Evolutionary conservation across 2,888 invertebrate genomes (phyloP).

Genomic region (Drosophila monieri): DNA sequence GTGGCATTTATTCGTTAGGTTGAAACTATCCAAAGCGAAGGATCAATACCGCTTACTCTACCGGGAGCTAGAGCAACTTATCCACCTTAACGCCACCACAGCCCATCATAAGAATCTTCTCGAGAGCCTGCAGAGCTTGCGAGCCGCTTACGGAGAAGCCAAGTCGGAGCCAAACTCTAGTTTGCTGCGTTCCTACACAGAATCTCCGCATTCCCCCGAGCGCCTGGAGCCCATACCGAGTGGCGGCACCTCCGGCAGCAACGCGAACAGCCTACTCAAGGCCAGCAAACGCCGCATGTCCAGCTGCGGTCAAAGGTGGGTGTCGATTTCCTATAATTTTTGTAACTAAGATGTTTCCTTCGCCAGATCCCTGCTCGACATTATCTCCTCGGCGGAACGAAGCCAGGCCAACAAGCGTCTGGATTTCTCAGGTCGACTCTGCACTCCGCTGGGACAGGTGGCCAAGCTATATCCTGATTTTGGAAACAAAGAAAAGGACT

Average conservation of each 20-base stretch:
- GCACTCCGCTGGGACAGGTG: slow-evolving; percentile 86
- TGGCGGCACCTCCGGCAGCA: slow-evolving; percentile 21
- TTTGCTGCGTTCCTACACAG: slow-evolving; percentile 90
- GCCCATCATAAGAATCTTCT: slow-evolving; percentile 91
- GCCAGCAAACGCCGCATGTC: slow-evolving; percentile 75
- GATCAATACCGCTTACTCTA: slow-evolving; percentile 96
- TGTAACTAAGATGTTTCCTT: neutral
- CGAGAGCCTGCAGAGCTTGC: slow-evolving; percentile 90
- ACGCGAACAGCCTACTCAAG: slow-evolving; percentile 60
- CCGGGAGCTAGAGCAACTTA: slow-evolving; percentile 93
- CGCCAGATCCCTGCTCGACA: slow-evolving; percentile 85
- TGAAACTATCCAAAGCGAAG: slow-evolving; percentile 87
- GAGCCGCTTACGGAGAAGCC: slow-evolving; percentile 85
- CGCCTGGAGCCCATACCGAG: slow-evolving; percentile 84
- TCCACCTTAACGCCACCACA: slow-evolving; percentile 91
- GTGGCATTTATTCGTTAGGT: slow-evolving; percentile 46
- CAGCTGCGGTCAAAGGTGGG: slow-evolving; percentile 75
- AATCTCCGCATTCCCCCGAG: slow-evolving; percentile 93
- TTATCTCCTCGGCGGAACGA: slow-evolving; percentile 85
- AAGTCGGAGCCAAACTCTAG: slow-evolving; percentile 86
- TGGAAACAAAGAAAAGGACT: slow-evolving; percentile 80
- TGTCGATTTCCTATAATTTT: neutral
- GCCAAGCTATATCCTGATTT: slow-evolving; percentile 91
- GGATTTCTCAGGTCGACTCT: slow-evolving; percentile 88
- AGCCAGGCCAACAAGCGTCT: slow-evolving; percentile 84